Evolutionary conservation across 2,797 vertebrate genomes (phyloP), one percentile per base, ranked within the genome.

Genomic region (Apodemus agrarius): DNA sequence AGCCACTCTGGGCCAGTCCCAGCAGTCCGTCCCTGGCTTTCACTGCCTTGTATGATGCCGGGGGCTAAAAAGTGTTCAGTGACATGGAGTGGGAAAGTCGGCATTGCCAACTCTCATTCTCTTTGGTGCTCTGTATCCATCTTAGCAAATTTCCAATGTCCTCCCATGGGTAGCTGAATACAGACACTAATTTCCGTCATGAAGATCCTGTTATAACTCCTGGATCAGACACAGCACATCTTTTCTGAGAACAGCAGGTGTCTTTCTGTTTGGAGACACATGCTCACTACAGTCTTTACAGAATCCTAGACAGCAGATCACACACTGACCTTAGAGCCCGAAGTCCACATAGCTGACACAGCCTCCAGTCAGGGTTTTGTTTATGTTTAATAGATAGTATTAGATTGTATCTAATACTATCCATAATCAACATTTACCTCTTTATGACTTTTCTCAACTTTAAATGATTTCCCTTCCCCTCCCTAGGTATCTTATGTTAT

Each of bases 121-220:
- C 17, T 87, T 12, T 87, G 59, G 65, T 6, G n/a, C 37, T 6
- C 19, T 88, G 31, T 65, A 12, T 34, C 8, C 52, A 24, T 43
- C 84, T 61, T 78, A 17, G n/a, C 26, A 89, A 83, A 89, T 86
- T 88, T 89, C 29, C 69, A 86, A 43, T 3, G 57, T 65, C 19
- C 16, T 87, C 5, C 54, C 63, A 49, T 21, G 19, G 40, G 52
- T 12, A 93, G 63, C 54, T 86, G 76, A 91, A 72, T 49, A 46
- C 34, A 91, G 83, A 93, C 82, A 54, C 29, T 63, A 65, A 59
- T 83, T 92, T 94, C 80, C 89, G 19, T 89, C 65, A 17, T 93
- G 26, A 87, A 94, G 61, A 34, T 72, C 49, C 19, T 16, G 29
- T 65, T 81, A 59, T 4, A 22, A 82, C 43, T 43, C 59, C 10